A percentile compares a stretch with the other conserved stretches of the same genome.
Evolutionary conservation across 2,888 invertebrate genomes (phyloP).

Genomic region (Hydrotaea cyrtoneurina): DNA sequence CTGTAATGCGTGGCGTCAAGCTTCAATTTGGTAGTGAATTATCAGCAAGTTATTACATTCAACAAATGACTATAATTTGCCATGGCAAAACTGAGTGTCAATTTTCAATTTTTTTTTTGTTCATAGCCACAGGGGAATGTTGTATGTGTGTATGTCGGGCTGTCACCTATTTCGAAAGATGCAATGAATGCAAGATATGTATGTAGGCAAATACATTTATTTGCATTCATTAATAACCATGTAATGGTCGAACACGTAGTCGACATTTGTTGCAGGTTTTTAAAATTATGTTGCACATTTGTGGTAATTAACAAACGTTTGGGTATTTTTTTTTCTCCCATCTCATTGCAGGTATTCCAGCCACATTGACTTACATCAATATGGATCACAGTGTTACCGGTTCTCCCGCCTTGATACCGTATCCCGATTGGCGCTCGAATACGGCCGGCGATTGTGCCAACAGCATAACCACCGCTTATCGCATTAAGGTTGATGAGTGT

Average conservation of each 20-base stretch:
- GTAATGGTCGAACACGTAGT: background rate
- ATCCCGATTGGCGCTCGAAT: conserved; percentile 89
- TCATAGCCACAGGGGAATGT: background rate
- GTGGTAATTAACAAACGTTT: conserved; percentile 3
- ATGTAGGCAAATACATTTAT: background rate
- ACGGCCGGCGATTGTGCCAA: conserved; percentile 88
- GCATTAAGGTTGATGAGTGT: conserved; percentile 89
- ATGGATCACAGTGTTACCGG: conserved; percentile 85
- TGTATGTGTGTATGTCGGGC: background rate
- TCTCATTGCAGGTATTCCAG: conserved; percentile 86
- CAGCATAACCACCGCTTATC: conserved; percentile 89
- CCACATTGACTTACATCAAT: conserved; percentile 90
- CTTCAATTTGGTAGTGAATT: background rate
- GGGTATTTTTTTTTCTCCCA: conserved; percentile 39
- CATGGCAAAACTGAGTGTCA: background rate
- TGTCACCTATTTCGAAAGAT: background rate
- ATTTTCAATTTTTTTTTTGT: background rate
- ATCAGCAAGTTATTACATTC: background rate
- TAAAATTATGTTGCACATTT: background rate
- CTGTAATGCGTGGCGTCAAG: background rate
- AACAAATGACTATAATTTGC: background rate
- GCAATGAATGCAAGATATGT: background rate
- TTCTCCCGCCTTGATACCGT: conserved; percentile 89
- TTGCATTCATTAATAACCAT: background rate
- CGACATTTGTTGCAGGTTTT: background rate